Conservation (phyloP, 2,888 invertebrate genomes). For the Frankliniella fusca region DNA sequence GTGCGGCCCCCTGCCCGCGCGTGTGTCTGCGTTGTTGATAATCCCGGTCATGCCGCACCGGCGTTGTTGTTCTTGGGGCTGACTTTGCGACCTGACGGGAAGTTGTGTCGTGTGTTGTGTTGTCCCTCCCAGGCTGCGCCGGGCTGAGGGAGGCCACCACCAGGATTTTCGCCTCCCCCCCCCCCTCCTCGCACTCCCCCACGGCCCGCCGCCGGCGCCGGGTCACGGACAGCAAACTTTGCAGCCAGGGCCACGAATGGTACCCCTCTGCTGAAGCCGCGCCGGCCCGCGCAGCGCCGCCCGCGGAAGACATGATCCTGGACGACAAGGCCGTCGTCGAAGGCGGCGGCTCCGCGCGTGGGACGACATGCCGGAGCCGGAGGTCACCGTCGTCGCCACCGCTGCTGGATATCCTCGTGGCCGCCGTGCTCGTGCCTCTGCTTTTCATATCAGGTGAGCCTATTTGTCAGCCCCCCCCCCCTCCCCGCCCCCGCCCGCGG, state of each 20-base stretch:
- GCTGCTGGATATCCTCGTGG: neutral
- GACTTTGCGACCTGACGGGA: neutral
- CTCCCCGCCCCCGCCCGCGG: neutral
- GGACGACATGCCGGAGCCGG: neutral
- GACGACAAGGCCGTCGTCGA: no score
- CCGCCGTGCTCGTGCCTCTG: neutral
- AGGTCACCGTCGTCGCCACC: neutral
- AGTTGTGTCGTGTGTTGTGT: neutral
- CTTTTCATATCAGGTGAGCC: constrained; percentile 19
- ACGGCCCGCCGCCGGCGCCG: neutral
- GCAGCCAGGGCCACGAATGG: no score
- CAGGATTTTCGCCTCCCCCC: no score
- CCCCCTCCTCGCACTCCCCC: neutral
- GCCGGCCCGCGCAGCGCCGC: no score
- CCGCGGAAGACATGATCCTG: no score
- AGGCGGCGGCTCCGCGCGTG: neutral
- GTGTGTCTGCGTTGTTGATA: no score
- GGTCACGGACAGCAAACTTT: no score
- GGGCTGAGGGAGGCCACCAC: neutral
- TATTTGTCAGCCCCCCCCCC: neutral
- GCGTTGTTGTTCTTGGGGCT: neutral
- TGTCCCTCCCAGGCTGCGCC: neutral
- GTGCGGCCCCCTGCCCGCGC: neutral
- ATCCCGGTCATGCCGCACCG: neutral
- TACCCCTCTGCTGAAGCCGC: no score